Evolutionary conservation across 2,888 invertebrate genomes (phyloP), one percentile per base, ranked within the genome.

Genomic region (Morpho achilles): DNA sequence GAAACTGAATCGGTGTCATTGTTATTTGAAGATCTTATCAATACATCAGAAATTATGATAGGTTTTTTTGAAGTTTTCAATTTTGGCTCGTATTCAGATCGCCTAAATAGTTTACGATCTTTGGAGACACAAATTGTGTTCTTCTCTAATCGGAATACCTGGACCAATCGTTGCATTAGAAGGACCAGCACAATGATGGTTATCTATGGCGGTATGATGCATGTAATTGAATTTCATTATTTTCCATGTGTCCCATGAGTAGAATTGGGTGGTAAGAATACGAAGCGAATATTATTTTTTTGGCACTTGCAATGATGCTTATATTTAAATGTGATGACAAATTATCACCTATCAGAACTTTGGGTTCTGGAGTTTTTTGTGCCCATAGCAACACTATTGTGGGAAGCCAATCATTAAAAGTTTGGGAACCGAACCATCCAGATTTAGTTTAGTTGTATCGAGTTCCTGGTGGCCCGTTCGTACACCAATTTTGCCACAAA

Each of bases 191-290:
- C 16, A 16, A 16, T 16, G 1, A 16, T 16, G 16, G 16, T 16
- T 16, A 16, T 16, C 16, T 16, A 16, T 16, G 16, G 16, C 1
- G 16, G 16, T 16, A n/a, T 16, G 16, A 16, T 16, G 16, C 1
- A 16, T 16, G 1, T 16, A 16, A 16, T 1, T 16, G 16, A 16
- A 16, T 16, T 16, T 16, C 16, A 16, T 16, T 16, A 16, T 16
- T 16, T 16, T n/a, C n/a, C n/a, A n/a, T 70, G 71, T 23, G 50
- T 79, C 71, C 2, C 74, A 75, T 5, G 69, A 58, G 59, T 56
- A 7, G 50, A 50, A 50, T 74, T 72, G 9, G 62, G 58, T 32
- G 73, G 72, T 43, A 74, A 56, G 56, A 66, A 69, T 7, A 69
- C 56, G 59, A 75, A 74, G 7, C 42, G 44, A 32, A 74, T 75